A percentile compares a stretch with the other conserved stretches of the same genome.
Evolutionary conservation across 2,113 vertebrate genomes (phyloP).

Genomic region (Atlantisia rogersi): DNA sequence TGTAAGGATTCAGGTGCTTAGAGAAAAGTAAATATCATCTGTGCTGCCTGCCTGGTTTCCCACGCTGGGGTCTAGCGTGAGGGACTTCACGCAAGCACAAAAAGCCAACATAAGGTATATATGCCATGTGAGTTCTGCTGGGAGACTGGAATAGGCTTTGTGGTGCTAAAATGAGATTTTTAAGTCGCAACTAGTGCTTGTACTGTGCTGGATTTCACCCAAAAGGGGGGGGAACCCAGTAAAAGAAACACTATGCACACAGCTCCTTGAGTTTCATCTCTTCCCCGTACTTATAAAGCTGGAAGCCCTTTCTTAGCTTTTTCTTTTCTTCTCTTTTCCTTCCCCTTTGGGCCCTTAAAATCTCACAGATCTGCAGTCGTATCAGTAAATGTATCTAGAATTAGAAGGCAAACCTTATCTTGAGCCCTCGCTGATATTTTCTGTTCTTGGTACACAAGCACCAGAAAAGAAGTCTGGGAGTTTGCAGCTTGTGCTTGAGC

Average conservation of each 20-base stretch:
- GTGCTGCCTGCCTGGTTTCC: background rate
- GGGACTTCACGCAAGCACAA: background rate
- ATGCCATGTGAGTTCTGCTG: background rate
- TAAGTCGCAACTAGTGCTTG: background rate
- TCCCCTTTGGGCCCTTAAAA: background rate
- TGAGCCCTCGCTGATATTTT: background rate
- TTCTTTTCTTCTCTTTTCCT: background rate
- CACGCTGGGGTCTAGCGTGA: background rate
- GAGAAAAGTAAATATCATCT: background rate
- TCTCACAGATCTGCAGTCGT: background rate
- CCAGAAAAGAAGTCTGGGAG: background rate
- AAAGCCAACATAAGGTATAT: background rate
- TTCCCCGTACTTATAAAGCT: background rate
- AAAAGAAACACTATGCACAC: background rate
- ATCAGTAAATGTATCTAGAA: background rate
- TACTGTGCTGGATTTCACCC: background rate
- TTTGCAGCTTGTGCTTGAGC: background rate
- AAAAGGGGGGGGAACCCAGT: background rate
- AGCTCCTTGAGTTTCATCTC: background rate
- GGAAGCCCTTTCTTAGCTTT: background rate
- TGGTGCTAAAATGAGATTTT: background rate
- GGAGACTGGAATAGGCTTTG: background rate
- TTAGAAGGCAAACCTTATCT: slow-evolving; percentile 2
- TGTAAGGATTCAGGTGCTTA: slow-evolving; percentile 13
- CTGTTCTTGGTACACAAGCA: background rate